Evolutionary conservation across 2,888 invertebrate genomes (phyloP).

Genomic region (Ephialtes manifestator): DNA sequence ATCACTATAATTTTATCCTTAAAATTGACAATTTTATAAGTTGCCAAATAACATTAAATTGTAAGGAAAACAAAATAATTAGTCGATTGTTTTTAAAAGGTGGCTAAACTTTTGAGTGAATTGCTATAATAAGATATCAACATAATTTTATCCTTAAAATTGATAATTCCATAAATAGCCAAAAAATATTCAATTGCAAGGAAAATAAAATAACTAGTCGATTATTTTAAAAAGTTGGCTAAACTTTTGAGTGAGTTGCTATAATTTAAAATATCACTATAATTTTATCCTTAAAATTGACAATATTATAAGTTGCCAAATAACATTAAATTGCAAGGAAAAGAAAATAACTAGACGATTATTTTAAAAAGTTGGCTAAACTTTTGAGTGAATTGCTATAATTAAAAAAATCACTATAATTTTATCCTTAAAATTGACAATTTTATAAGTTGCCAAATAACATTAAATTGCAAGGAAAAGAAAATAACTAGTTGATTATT

Average conservation of each 20-base stretch:
- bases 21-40: neutral
- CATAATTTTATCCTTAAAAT: too few relatives aligned
- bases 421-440: neutral
- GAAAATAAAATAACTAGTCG: too few relatives aligned
- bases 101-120: neutral
- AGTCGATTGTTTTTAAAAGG: neutral
- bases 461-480: neutral
- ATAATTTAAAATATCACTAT: too few relatives aligned
- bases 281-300: neutral
- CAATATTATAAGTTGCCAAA: neutral
- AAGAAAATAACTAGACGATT: neutral
- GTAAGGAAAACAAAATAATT: neutral
- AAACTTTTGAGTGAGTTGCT: too few relatives aligned
- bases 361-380: neutral
- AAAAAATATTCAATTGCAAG: too few relatives aligned
- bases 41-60: neutral
- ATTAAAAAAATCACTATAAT: neutral
- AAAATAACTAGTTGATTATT: neutral
- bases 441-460: neutral
- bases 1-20: neutral
- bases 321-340: neutral
- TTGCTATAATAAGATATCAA: slow-evolving; percentile 2
- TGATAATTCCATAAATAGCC: too few relatives aligned
- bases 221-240: too few relatives aligned
- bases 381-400: neutral